Percentiles rank a stretch among this genome's conserved stretches.
phyloP scores from a whole-genome alignment of 2,113 vertebrate genomes.

The Pavo muticus region DNA sequence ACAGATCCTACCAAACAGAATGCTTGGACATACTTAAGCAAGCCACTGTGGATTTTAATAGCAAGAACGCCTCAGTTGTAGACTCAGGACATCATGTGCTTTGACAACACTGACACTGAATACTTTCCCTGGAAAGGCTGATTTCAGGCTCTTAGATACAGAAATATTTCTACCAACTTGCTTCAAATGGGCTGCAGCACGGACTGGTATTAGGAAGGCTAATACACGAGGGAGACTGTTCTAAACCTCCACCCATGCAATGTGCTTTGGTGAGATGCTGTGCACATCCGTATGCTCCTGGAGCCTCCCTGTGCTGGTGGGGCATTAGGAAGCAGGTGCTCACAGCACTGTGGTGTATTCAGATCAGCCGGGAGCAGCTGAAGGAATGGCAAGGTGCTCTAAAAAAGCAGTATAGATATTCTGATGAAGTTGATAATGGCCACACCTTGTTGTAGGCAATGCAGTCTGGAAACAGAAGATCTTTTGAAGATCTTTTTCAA shows the following conservation, averaged over 20 bases:
- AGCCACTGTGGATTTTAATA: not conserved
- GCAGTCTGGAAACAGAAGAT: not conserved
- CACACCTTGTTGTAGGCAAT: not conserved
- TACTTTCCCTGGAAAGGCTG: not conserved
- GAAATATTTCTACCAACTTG: not conserved
- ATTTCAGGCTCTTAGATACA: not conserved
- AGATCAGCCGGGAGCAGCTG: not conserved
- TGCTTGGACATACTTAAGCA: not conserved
- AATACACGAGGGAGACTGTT: not conserved
- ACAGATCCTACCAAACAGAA: not conserved
- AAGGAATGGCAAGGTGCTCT: not conserved
- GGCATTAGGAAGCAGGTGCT: not conserved
- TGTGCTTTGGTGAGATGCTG: accelerated
- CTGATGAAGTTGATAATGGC: not conserved
- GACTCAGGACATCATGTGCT: not conserved
- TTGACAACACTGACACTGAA: not conserved
- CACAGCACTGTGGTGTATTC: accelerated
- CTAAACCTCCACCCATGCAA: not conserved
- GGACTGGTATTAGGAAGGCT: not conserved
- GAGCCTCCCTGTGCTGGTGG: not conserved
- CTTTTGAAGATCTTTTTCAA: not conserved
- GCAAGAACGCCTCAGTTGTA: not conserved
- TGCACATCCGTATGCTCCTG: not conserved
- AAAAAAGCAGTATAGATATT: not conserved
- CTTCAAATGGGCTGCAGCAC: not conserved